Evolutionary conservation across 2,888 invertebrate genomes (phyloP).

Genomic region (Xylota segnis): DNA sequence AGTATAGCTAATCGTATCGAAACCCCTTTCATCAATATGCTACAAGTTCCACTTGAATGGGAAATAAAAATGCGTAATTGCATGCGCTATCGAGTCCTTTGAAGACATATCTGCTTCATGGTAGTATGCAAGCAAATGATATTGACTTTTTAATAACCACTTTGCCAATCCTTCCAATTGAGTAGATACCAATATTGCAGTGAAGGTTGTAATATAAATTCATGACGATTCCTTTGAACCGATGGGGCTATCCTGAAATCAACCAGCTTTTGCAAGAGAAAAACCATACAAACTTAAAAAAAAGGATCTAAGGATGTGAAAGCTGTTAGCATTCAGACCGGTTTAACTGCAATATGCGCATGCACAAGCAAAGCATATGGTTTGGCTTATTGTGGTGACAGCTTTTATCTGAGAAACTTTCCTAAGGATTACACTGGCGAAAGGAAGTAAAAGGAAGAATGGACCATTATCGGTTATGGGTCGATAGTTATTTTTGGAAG

Average conservation of each 20-base stretch:
- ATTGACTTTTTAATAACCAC: constrained; percentile 54
- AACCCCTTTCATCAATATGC: neutral
- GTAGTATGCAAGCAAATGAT: constrained; percentile 15
- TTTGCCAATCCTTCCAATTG: constrained; percentile 26
- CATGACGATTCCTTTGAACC: neutral
- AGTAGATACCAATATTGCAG: constrained; percentile 6
- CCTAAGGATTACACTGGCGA: neutral
- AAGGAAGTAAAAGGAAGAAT: neutral
- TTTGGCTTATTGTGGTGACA: neutral
- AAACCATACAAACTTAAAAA: neutral
- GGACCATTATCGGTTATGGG: neutral
- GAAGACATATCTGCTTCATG: constrained; percentile 32
- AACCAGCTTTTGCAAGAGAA: neutral
- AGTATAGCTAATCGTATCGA: neutral
- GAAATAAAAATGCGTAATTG: constrained; percentile 35
- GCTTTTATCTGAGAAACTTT: neutral
- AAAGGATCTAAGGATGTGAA: neutral
- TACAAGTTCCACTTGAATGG: constrained; percentile 2
- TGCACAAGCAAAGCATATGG: neutral
- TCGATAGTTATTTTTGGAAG: too few relatives aligned
- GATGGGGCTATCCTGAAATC: neutral
- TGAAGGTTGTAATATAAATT: constrained; percentile 17
- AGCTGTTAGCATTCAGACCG: neutral
- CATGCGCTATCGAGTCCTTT: constrained; percentile 13
- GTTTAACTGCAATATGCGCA: neutral